These are phyloP conservation scores for Cyphomyrmex costatus DNA, from an alignment of 1,140 invertebrate species.

Conservation along the genomic window DNA sequence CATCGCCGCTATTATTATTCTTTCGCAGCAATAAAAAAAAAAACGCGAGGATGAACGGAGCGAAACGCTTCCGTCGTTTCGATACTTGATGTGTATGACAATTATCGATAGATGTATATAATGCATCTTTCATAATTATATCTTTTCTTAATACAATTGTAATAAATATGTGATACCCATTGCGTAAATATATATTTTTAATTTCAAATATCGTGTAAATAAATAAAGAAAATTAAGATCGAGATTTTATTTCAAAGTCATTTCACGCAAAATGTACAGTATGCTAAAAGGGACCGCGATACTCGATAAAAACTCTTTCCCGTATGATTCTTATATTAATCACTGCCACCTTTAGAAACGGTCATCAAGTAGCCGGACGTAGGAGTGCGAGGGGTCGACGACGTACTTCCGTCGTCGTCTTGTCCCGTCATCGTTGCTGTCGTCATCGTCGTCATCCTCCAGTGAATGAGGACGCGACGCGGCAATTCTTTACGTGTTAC, in stretches of 20 bases:
- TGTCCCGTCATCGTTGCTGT: constrained; percentile 30
- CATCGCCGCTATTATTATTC: constrained; percentile 75
- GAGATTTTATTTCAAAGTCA: constrained; percentile 14
- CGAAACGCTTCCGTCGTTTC: constrained; percentile 17
- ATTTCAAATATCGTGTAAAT: neutral
- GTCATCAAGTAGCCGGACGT: constrained; percentile 48
- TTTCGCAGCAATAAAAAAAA: constrained; percentile 68
- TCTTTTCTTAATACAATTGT: neutral
- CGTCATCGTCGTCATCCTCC: constrained; percentile 36
- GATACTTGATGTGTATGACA: neutral
- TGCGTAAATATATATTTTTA: neutral
- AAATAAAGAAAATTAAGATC: neutral
- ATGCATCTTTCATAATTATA: neutral
- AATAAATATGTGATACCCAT: neutral
- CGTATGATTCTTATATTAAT: constrained; percentile 50
- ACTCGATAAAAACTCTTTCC: constrained; percentile 12
- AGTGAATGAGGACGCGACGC: constrained; percentile 52
- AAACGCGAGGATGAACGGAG: constrained; percentile 56
- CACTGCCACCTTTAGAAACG: constrained; percentile 24
- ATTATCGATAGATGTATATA: neutral
- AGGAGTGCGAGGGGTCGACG: constrained; percentile 39
- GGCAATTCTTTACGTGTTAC: constrained; percentile 79
- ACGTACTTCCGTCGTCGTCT: constrained; percentile 62
- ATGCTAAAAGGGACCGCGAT: neutral
- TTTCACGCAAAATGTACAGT: neutral